These are phyloP conservation scores for Pitta sordida DNA, from an alignment of 2,113 vertebrate species.

Conservation along the genomic window DNA sequence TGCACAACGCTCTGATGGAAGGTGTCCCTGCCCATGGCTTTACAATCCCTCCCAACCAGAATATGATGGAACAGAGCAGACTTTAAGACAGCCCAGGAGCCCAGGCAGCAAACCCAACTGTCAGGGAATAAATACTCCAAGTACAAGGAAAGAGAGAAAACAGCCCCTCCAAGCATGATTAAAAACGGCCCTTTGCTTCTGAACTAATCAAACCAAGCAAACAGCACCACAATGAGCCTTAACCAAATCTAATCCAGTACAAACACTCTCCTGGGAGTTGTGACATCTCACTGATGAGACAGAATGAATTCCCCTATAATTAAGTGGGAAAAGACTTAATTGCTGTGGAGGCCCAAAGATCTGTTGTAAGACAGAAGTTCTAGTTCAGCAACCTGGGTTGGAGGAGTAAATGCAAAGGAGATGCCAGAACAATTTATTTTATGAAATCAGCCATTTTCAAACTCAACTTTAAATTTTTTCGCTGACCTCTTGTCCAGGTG, in stretches of 20 bases:
- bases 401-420: not conserved
- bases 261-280: not conserved
- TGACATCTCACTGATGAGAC: not conserved
- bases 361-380: not conserved
- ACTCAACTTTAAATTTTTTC: not conserved
- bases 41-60: not conserved
- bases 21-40: not conserved
- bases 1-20: not conserved
- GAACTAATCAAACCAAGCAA: not conserved
- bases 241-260: not conserved
- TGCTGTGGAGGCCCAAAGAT: not conserved
- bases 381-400: not conserved
- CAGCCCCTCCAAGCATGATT: not conserved
- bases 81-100: not conserved
- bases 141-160: not conserved
- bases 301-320: not conserved
- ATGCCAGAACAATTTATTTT: not conserved
- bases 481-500: not conserved
- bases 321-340: constrained; percentile 31
- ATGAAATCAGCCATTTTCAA: not conserved
- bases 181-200: not conserved
- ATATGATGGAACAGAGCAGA: not conserved
- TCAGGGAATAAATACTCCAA: not conserved
- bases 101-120: not conserved
- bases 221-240: not conserved